phyloP scores from a whole-genome alignment of 2,888 invertebrate species.

The Philaethria dido region DNA sequence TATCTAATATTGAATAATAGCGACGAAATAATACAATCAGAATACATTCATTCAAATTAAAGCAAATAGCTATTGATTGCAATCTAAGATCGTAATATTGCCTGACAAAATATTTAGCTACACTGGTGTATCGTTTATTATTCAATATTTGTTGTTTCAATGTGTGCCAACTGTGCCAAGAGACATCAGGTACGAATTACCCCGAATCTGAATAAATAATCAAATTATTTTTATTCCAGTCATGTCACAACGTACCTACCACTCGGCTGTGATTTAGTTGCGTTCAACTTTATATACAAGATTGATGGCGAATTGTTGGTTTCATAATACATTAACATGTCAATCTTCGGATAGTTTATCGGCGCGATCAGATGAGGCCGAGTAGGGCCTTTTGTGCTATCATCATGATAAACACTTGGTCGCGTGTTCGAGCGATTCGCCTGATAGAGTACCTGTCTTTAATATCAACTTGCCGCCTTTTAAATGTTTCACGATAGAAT shows the following conservation, averaged over 20 bases:
- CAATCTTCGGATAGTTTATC: constrained; percentile 45
- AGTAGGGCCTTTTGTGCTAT: constrained; percentile 58
- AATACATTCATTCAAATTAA: background rate
- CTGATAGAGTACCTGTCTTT: constrained; percentile 60
- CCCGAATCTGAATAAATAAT: constrained; percentile 13
- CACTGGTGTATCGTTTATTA: constrained; percentile 19
- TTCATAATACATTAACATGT: constrained; percentile 42
- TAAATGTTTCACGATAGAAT: constrained; percentile 33
- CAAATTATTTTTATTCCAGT: constrained; percentile 17
- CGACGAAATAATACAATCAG: background rate
- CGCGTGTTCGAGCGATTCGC: constrained; percentile 56
- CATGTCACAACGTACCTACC: constrained; percentile 13
- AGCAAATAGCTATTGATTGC: constrained; percentile 2
- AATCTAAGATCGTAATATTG: constrained; percentile 13
- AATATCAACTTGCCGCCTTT: constrained; percentile 45
- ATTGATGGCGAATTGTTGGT: constrained; percentile 22
- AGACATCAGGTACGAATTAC: constrained; percentile 11
- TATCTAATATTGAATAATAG: background rate
- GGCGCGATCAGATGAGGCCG: constrained; percentile 43
- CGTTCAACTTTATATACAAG: constrained; percentile 10
- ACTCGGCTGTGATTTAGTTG: background rate
- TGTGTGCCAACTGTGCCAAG: constrained; percentile 29
- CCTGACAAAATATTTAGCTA: constrained; percentile 25
- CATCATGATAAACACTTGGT: constrained; percentile 63
- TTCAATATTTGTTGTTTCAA: constrained; percentile 24